A percentile compares a stretch with the other conserved stretches of the same genome.
Conservation (phyloP, 2,113 vertebrate genomes). For the Speoplatyrhinus poulsoni region DNA sequence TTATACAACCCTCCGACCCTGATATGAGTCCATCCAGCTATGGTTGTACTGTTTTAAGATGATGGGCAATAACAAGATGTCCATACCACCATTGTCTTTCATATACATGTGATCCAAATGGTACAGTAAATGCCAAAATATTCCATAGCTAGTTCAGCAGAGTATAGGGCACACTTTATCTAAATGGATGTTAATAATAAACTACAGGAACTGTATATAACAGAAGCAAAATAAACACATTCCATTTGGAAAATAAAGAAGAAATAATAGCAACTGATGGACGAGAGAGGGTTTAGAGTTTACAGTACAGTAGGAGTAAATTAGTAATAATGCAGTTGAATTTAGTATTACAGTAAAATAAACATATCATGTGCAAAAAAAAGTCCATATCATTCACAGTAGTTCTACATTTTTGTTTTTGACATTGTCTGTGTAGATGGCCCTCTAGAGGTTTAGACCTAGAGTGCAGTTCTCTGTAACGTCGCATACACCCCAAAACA, state of each 20-base stretch:
- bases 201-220: not conserved
- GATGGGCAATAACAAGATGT: not conserved
- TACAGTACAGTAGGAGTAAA: not conserved
- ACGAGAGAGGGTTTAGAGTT: not conserved
- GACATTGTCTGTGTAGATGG: conserved; percentile 15
- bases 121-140: too few relatives aligned
- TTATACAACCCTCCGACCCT: not conserved
- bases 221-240: not conserved
- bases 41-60: not conserved
- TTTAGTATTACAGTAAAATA: not conserved
- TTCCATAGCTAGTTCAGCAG: too few relatives aligned
- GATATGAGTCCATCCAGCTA: not conserved
- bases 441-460: conserved; percentile 20
- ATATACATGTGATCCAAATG: too few relatives aligned
- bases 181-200: not conserved
- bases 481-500: not conserved
- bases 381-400: not conserved
- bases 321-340: not conserved
- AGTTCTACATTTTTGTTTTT: not conserved
- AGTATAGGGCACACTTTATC: too few relatives aligned
- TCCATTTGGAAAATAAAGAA: not conserved
- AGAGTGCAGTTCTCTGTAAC: conserved; percentile 8
- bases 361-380: not conserved
- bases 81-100: not conserved
- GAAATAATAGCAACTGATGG: too few relatives aligned